A percentile compares a stretch with the other conserved stretches of the same genome.
Evolutionary conservation across 2,113 vertebrate species (phyloP).

Genomic region (Burhinus bistriatus): DNA sequence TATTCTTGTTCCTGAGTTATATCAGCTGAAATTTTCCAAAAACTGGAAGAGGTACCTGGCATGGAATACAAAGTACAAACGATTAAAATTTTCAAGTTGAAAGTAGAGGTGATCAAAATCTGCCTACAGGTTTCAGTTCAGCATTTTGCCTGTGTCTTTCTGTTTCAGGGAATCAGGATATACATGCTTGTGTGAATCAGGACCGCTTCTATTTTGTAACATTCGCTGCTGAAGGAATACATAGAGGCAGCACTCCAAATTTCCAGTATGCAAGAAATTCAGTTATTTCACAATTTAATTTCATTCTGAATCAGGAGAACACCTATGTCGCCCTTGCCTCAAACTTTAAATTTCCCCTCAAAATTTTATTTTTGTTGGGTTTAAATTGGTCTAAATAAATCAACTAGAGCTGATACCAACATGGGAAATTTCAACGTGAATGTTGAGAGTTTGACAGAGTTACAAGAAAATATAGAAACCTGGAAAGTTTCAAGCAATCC

Average conservation of each 20-base stretch:
- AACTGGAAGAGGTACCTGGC: not conserved
- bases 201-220: not conserved
- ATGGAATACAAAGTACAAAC: not conserved
- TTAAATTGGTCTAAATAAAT: slow-evolving; percentile 19
- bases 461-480: not conserved
- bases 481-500: not conserved
- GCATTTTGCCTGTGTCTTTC: not conserved
- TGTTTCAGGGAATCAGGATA: not conserved
- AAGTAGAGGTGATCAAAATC: not conserved
- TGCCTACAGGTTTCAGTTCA: not conserved
- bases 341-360: not conserved
- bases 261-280: not conserved
- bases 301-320: not conserved
- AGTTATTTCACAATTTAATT: slow-evolving; percentile 6
- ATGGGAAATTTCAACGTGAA: not conserved
- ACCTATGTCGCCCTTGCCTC: not conserved
- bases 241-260: not conserved
- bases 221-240: not conserved
- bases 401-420: not conserved
- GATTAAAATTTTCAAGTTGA: not conserved
- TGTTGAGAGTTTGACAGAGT: not conserved
- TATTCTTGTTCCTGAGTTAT: not conserved
- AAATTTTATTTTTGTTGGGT: not conserved
- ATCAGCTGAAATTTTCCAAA: not conserved
- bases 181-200: not conserved